phyloP scores from a whole-genome alignment of 2,888 invertebrate species.

The Bombylius major region DNA sequence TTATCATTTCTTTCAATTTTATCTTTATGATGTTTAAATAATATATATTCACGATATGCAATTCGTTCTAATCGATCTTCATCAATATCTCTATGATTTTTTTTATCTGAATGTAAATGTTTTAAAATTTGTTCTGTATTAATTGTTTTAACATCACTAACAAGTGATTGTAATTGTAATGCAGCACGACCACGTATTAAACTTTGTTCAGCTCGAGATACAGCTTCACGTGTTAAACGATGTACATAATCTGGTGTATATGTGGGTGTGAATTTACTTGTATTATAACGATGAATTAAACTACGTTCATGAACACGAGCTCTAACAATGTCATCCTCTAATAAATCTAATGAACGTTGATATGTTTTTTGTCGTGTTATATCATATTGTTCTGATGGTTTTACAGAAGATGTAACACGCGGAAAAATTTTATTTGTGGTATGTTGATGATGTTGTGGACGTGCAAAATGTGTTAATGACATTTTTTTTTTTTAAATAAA shows the following conservation, averaged over 20 bases:
- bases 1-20: conserved; percentile 23
- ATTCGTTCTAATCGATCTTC: neutral
- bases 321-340: neutral
- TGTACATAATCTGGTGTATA: neutral
- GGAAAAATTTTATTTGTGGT: too few species aligned
- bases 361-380: neutral
- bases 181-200: neutral
- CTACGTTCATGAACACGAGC: neutral
- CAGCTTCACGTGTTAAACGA: neutral
- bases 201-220: neutral
- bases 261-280: neutral
- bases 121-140: neutral
- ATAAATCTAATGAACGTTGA: neutral
- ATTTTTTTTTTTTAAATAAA: too few species aligned
- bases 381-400: neutral
- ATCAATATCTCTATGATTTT: neutral
- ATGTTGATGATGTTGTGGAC: neutral
- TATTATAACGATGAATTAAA: neutral
- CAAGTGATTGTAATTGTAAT: neutral
- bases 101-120: neutral
- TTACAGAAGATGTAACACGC: too few species aligned
- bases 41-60: neutral
- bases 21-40: neutral
- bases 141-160: neutral
- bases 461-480: neutral